Conservation (phyloP, 2,797 vertebrate species). For the Pipistrellus pipistrellus region DNA sequence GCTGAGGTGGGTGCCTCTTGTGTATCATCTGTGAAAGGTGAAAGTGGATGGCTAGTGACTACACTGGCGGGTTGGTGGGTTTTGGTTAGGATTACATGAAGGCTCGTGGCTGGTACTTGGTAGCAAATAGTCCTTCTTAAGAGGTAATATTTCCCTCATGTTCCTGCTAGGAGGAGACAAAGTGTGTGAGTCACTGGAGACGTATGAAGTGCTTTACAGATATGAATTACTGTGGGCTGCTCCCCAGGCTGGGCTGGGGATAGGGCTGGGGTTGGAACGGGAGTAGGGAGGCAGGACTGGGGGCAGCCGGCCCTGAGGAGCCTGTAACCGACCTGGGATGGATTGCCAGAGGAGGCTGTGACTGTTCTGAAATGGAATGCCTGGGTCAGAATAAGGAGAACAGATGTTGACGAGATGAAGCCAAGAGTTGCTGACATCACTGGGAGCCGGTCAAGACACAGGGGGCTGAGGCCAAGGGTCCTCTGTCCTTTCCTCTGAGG, state of each 20-base stretch:
- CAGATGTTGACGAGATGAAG: constrained; percentile 78
- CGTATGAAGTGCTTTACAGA: neutral
- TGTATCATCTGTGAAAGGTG: constrained; percentile 9
- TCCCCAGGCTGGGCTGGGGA: neutral
- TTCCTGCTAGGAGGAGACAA: neutral
- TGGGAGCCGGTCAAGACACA: constrained; percentile 17
- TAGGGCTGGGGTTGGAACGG: neutral
- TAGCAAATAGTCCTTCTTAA: neutral
- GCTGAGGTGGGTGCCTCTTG: neutral
- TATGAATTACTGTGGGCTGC: neutral
- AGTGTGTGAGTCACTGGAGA: neutral
- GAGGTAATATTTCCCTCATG: constrained; percentile 16
- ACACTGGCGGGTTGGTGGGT: neutral
- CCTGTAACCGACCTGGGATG: neutral
- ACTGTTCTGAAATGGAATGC: constrained; percentile 81
- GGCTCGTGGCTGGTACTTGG: neutral
- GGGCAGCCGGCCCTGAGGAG: neutral
- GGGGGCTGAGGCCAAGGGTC: constrained; percentile 3
- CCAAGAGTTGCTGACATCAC: constrained; percentile 75
- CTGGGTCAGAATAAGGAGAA: constrained; percentile 79
- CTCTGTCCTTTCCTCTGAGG: neutral
- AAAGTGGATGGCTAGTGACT: neutral
- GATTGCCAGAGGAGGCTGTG: constrained; percentile 61
- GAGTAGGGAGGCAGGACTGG: neutral
- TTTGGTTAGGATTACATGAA: neutral